Evolutionary conservation across 1,140 invertebrate species (phyloP).

Genomic region (Melitaea cinxia): DNA sequence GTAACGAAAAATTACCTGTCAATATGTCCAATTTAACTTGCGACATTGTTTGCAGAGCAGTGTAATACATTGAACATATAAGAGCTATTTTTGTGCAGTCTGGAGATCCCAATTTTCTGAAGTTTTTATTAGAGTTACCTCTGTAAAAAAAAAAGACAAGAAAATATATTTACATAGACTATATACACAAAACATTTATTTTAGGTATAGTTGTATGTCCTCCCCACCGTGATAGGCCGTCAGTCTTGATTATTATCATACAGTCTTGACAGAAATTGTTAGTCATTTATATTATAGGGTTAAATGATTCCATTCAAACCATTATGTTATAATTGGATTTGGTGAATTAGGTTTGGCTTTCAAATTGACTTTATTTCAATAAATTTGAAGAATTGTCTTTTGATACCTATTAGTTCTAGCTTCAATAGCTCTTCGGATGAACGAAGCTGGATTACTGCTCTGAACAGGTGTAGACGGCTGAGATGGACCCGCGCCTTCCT

Average conservation of each 20-base stretch:
- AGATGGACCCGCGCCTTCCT: constrained; percentile 71
- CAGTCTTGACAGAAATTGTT: too few species aligned
- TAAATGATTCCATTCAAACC: too few species aligned
- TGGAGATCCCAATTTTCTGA: constrained; percentile 88
- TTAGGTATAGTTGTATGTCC: too few species aligned
- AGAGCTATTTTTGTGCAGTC: constrained; percentile 91
- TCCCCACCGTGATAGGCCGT: too few species aligned
- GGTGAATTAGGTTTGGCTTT: too few species aligned
- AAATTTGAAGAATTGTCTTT: neutral
- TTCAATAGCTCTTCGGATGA: constrained; percentile 79
- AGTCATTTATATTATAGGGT: neutral
- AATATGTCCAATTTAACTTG: constrained; percentile 97
- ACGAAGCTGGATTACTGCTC: constrained; percentile 68
- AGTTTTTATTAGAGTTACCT: constrained; percentile 84
- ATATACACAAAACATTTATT: neutral
- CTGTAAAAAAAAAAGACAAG: constrained; percentile 55
- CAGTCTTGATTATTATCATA: too few species aligned
- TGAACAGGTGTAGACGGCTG: constrained; percentile 74
- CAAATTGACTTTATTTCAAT: neutral
- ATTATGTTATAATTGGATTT: too few species aligned
- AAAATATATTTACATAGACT: too few species aligned
- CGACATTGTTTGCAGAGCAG: constrained; percentile 92
- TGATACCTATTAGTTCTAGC: constrained; percentile 77
- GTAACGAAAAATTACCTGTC: constrained; percentile 85
- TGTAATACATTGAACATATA: constrained; percentile 96